Evolutionary conservation across 1,140 invertebrate genomes (phyloP), one percentile per base, ranked within the genome.

Genomic region (Drosophila sechellia): DNA sequence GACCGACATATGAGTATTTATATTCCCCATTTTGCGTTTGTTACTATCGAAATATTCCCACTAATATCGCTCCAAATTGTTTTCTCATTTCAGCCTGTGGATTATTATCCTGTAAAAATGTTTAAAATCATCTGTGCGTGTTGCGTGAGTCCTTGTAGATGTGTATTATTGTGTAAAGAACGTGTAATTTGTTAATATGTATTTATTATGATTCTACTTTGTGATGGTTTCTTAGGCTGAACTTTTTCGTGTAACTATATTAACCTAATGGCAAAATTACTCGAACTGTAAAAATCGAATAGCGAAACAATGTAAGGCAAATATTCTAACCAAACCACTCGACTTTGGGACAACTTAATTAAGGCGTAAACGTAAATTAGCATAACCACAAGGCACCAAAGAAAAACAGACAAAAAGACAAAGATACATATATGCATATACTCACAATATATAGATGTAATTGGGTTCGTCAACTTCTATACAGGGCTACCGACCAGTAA

Each of bases 171-270:
- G 57, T 69, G 64, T 56, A 66, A 78, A 60, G 65, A 57, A 64
- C 46, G 37, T 65, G 64, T 65, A 35, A 69, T 72, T 77, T 81
- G 72, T 77, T 76, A 72, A 77, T 77, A 87, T 77, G 85, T 89
- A 87, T 87, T 78, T 76, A 76, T 76, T 77, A 77, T 60, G 55
- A 77, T 87, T 86, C 79, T 86, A 89, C 84, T 87, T 87, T 89
- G 83, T 87, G 83, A 86, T 87, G 83, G 83, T 87, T 87, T 87
- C 84, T 89, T 86, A 86, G 84, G 83, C 83, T 87, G 83, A 87
- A 89, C 79, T 79, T 81, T 81, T 85, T 86, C 71, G 75, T 86
- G 72, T 79, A 56, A 85, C 77, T 85, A 35, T 52, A 39, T 73
- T 80, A 79, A 68, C 81, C 78, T 86, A 86, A 86, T 56, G 64